Conservation (phyloP, 2,888 invertebrate genomes). For the Tetragnatha montana region DNA sequence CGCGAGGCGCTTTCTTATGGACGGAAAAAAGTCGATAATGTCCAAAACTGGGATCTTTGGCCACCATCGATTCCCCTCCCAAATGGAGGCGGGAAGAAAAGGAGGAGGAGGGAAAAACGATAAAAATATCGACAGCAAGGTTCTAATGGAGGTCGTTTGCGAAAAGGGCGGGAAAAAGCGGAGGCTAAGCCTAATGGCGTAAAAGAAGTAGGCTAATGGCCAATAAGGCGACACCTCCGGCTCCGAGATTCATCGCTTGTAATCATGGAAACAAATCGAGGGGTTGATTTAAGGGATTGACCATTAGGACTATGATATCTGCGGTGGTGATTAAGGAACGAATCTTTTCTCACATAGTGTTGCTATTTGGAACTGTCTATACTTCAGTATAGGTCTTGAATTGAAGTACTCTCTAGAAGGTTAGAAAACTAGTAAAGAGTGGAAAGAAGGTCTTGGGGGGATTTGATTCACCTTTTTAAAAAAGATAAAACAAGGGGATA, state of each 20-base stretch:
- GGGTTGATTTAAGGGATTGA: slow-evolving; percentile 2
- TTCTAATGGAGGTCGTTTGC: slow-evolving; percentile 54
- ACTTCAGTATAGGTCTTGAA: too few relatives aligned
- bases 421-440: too few relatives aligned
- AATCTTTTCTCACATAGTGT: too few relatives aligned
- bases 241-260: slow-evolving; percentile 32
- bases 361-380: too few relatives aligned
- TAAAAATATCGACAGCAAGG: slow-evolving; percentile 32
- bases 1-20: slow-evolving; percentile 45
- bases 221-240: slow-evolving; percentile 33
- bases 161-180: slow-evolving; percentile 38
- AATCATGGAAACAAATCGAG: slow-evolving; percentile 37
- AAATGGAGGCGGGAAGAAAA: neutral
- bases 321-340: too few relatives aligned
- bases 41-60: slow-evolving; percentile 59
- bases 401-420: too few relatives aligned
- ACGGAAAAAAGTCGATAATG: slow-evolving; percentile 60
- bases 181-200: slow-evolving; percentile 31
- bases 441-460: too few relatives aligned
- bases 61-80: slow-evolving; percentile 34
- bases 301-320: too few relatives aligned
- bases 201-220: slow-evolving; percentile 48
- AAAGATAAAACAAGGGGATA: too few relatives aligned
- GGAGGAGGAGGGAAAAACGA: slow-evolving; percentile 6
- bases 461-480: too few relatives aligned